Percentiles rank a stretch among this genome's conserved stretches.
phyloP scores from a whole-genome alignment of 2,888 invertebrate genomes.

The Bugula neritina region DNA sequence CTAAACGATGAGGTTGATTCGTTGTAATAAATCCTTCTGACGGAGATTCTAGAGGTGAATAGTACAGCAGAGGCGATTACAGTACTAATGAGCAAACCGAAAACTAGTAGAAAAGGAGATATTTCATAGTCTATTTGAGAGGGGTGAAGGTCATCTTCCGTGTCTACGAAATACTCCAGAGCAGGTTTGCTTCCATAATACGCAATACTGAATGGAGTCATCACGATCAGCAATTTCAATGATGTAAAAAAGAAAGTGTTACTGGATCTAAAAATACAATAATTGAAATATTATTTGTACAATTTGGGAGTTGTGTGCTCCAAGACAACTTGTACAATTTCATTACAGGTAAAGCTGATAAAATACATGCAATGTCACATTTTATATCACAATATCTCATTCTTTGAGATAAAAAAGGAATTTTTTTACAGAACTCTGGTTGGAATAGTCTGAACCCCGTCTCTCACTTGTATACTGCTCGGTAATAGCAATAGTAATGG shows the following conservation, averaged over 20 bases:
- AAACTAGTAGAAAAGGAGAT: background rate
- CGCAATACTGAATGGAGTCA: background rate
- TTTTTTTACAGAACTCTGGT: too few relatives aligned
- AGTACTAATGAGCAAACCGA: background rate
- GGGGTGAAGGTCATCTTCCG: background rate
- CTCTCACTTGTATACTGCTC: too few relatives aligned
- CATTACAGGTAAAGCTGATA: too few relatives aligned
- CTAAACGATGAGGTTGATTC: background rate
- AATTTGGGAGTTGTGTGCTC: too few relatives aligned
- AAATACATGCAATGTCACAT: too few relatives aligned
- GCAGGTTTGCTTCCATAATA: background rate
- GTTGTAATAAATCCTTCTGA: background rate
- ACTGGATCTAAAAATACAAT: background rate
- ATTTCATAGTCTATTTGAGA: slow-evolving; percentile 15
- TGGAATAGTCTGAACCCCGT: too few relatives aligned
- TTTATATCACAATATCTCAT: too few relatives aligned
- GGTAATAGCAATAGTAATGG: too few relatives aligned
- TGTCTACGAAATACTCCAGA: background rate
- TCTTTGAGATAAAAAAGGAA: too few relatives aligned
- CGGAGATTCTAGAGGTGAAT: background rate
- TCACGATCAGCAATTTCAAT: background rate
- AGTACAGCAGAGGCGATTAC: background rate
- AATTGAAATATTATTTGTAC: too few relatives aligned
- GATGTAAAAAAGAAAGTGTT: background rate
- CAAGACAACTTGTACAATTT: too few relatives aligned